Conservation (phyloP, 2,113 vertebrate species). For the Zosterops hypoxanthus region DNA sequence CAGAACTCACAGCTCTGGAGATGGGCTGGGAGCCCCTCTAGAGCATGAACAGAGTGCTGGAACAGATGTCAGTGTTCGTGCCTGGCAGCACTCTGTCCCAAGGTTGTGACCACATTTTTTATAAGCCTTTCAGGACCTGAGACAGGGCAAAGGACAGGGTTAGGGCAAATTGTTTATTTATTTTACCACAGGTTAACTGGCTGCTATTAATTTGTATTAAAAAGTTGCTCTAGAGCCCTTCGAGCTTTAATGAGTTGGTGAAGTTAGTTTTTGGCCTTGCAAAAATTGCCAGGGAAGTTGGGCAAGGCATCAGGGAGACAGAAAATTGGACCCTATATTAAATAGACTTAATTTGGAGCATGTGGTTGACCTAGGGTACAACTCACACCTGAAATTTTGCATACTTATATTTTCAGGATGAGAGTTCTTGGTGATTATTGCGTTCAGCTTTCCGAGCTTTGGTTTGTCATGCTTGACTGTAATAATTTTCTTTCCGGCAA, state of each 20-base stretch:
- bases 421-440: not conserved
- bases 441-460: not conserved
- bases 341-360: not conserved
- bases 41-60: not conserved
- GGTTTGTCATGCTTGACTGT: not conserved
- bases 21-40: not conserved
- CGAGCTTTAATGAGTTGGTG: not conserved
- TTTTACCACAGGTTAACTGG: not conserved
- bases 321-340: not conserved
- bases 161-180: not conserved
- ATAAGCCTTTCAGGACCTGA: rapidly evolving
- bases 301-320: not conserved
- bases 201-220: not conserved
- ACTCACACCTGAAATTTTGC: not conserved
- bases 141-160: not conserved
- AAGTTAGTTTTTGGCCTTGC: not conserved
- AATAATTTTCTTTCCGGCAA: not conserved
- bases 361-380: not conserved
- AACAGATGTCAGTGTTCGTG: not conserved
- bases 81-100: not conserved
- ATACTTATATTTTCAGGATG: not conserved
- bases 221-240: not conserved
- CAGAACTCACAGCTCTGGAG: not conserved
- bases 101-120: rapidly evolving
- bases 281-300: not conserved